Evolutionary conservation across 2,797 vertebrate species (phyloP), one percentile per base, ranked within the genome.

Genomic region (Huso huso): DNA sequence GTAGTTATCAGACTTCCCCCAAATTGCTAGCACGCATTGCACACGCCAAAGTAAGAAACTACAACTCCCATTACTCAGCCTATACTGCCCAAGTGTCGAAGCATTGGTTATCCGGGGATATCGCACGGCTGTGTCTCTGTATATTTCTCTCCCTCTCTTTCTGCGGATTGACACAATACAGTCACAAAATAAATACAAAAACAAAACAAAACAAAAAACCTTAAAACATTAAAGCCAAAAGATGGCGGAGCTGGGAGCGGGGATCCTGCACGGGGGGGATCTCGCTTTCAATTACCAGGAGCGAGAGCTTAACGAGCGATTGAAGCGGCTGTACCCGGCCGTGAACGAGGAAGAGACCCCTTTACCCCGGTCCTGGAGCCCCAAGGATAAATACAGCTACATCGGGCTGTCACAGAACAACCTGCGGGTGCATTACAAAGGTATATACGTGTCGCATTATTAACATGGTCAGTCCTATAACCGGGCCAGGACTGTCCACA

Each of bases 331-430:
- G 60, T 97, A 94, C 81, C 95, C 95, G 68, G 95, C 95, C 68
- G 94, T 98, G 83, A 96, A 95, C 84, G 94, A 95, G 84, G 93
- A 94, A 73, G 95, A 98, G 89, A 96, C 93, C 83, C 94, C 95
- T 68, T 82, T 98, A 82, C 95, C 94, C 76, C 93, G 95, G 68
- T 97, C 94, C 52, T 98, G 95, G 95, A 97, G 95, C 87, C 93
- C 95, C 83, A 97, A 97, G 93, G 95, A 98, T 94, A 98, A 98
- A 86, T 98, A 96, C 88, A 98, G 95, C 92, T 97, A 97, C 86
- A 98, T 98, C 80, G 94, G 95, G 82, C 94, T 98, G 85, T 98
- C 95, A 77, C 95, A 98, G 91, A 94, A 94, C 87, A 98, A 97
- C 82, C 94, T 98, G 76, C 92, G 95, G 79, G 95, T 98, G 81